Percentiles rank a stretch among this genome's conserved stretches.
These are phyloP conservation scores for Epinephelus malabaricus DNA, from an alignment of 2,797 vertebrate genomes.

Conservation along the genomic window DNA sequence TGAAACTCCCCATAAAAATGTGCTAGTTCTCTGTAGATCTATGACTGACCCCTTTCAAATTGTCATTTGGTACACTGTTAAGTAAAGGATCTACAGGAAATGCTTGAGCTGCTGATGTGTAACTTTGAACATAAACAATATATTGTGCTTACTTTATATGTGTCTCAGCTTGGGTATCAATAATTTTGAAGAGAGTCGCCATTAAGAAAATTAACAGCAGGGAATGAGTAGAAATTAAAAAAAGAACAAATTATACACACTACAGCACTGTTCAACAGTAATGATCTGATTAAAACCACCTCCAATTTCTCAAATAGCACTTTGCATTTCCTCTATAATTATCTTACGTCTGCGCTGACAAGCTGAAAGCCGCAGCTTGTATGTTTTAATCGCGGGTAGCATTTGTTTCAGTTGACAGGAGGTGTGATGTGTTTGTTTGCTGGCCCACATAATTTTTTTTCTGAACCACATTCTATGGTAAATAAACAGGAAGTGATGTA, in stretches of 20 bases:
- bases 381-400: not conserved
- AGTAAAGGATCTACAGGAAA: not conserved
- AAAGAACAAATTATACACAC: not conserved
- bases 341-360: not conserved
- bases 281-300: not conserved
- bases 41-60: not conserved
- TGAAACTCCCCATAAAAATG: too few relatives aligned
- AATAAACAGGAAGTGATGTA: slow-evolving; percentile 79
- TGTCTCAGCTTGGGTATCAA: not conserved
- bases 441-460: slow-evolving; percentile 31
- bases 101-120: not conserved
- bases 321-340: slow-evolving; percentile 1
- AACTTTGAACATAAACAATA: not conserved
- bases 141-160: not conserved
- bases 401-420: not conserved
- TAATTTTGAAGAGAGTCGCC: not conserved
- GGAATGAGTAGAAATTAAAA: not conserved
- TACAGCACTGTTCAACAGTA: not conserved
- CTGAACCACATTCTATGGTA: slow-evolving; percentile 48
- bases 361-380: not conserved
- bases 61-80: not conserved
- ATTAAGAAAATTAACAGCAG: not conserved
- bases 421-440: slow-evolving; percentile 32
- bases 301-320: not conserved
- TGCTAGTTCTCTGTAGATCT: not conserved